Evolutionary conservation across 2,797 vertebrate species (phyloP).

Genomic region (Helicolenus hilgendorfi): DNA sequence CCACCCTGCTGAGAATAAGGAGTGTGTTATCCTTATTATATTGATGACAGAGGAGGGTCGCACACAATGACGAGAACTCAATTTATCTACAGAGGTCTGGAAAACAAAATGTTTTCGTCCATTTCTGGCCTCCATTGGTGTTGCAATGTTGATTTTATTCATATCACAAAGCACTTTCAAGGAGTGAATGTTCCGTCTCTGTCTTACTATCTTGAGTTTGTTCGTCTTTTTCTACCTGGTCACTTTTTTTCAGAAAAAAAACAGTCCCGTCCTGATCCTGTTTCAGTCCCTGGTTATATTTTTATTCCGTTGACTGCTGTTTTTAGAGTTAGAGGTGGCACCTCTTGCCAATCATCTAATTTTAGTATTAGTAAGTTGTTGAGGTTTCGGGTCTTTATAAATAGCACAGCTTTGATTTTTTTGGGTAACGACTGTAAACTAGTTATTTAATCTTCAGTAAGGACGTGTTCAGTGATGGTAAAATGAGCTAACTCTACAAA

Average conservation of each 20-base stretch:
- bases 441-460: not conserved
- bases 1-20: not conserved
- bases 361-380: not conserved
- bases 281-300: not conserved
- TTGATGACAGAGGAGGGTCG: not conserved
- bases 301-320: not conserved
- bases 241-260: not conserved
- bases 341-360: not conserved
- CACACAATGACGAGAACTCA: not conserved
- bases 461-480: not conserved
- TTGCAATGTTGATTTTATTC: not conserved
- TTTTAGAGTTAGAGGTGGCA: not conserved
- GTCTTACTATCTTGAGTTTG: not conserved
- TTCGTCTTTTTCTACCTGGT: too few relatives aligned
- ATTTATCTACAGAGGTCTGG: not conserved
- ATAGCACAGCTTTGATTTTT: not conserved
- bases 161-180: not conserved
- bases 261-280: not conserved
- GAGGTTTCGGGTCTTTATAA: not conserved
- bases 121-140: not conserved
- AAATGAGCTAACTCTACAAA: slow-evolving; percentile 12
- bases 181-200: not conserved
- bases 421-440: not conserved
- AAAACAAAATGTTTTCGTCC: not conserved
- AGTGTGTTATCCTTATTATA: not conserved